Percentiles rank a stretch among this genome's conserved stretches.
Evolutionary conservation across 2,888 invertebrate genomes (phyloP).

Genomic region (Tribolium freemani): DNA sequence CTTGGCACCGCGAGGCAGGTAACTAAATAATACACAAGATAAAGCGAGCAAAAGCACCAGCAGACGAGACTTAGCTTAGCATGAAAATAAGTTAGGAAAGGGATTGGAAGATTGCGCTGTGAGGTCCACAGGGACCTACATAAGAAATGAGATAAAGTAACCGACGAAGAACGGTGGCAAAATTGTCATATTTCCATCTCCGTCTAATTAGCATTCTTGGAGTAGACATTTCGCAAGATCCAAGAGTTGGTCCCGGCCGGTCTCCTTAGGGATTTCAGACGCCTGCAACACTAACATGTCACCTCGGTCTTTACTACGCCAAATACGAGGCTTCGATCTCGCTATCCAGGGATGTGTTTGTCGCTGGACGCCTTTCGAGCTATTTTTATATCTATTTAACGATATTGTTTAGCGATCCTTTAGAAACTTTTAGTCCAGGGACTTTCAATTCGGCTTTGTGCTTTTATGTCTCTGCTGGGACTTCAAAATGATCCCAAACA

Average conservation of each 20-base stretch:
- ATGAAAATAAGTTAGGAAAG: conserved; percentile 61
- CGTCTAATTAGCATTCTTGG: conserved; percentile 62
- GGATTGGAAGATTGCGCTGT: conserved; percentile 63
- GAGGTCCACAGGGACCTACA: conserved; percentile 59
- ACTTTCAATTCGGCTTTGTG: conserved; percentile 52
- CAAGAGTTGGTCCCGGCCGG: conserved; percentile 51
- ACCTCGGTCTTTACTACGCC: conserved; percentile 51
- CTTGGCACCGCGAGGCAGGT: conserved; percentile 53
- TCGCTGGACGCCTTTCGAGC: conserved; percentile 40
- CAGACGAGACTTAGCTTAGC: conserved; percentile 58
- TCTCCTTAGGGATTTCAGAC: conserved; percentile 43
- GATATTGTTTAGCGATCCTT: conserved; percentile 52
- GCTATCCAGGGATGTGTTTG: conserved; percentile 35
- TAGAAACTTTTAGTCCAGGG: conserved; percentile 48
- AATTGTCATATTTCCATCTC: conserved; percentile 64
- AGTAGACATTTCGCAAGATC: conserved; percentile 60
- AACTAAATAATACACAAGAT: conserved; percentile 61
- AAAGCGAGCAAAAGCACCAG: conserved; percentile 57
- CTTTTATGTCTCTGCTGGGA: conserved; percentile 43
- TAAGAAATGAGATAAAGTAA: conserved; percentile 64
- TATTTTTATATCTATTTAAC: conserved; percentile 54
- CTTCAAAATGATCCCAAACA: conserved; percentile 34
- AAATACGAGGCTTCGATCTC: conserved; percentile 46
- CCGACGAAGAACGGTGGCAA: conserved; percentile 60
- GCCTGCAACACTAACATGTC: conserved; percentile 54